Evolutionary conservation across 1,140 invertebrate species (phyloP), one percentile per base, ranked within the genome.

Genomic region (Formica selysi): DNA sequence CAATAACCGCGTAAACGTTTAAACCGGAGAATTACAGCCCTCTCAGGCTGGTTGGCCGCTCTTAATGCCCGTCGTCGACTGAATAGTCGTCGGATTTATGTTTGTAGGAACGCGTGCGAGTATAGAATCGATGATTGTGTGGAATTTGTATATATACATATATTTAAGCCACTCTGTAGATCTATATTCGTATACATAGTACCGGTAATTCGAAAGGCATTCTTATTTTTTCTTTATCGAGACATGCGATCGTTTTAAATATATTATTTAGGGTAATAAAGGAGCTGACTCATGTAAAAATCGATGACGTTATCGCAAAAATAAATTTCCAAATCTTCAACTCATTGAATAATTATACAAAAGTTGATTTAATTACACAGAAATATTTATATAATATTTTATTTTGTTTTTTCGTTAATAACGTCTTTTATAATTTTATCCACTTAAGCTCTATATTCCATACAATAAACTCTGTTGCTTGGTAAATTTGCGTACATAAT

Each of bases 1-100:
- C 68, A 89, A 88, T 88, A 89, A 85, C 81, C 81, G 41, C 54
- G 68, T 74, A 57, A 88, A 88, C 81, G 81, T 44, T 89, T 88
- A 89, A 88, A 68, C 87, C 68, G 16, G 67, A 57, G 81, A 89
- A 59, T 89, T 88, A 89, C 81, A 84, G 29, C 48, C 26, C 74
- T 79, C 26, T 73, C 65, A 57, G 41, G 51, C 29, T 41, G 80
- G 51, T 38, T 41, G 73, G 59, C 16, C 11, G 73, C 67, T 89
- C 80, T 78, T 89, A 88, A 85, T 59, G 65, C 73, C 22, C 80
- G 87, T 79, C 73, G 64, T 78, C 80, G 87, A 48, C 26, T 74
- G 81, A 80, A 86, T 74, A 62, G 13, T 68, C n/a, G 38, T 22
- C 11, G 61, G 73, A 88, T 88, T 88, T 89, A 68, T 26, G 51